phyloP scores from a whole-genome alignment of 2,888 invertebrate species.

The Dermolepida albohirtum region DNA sequence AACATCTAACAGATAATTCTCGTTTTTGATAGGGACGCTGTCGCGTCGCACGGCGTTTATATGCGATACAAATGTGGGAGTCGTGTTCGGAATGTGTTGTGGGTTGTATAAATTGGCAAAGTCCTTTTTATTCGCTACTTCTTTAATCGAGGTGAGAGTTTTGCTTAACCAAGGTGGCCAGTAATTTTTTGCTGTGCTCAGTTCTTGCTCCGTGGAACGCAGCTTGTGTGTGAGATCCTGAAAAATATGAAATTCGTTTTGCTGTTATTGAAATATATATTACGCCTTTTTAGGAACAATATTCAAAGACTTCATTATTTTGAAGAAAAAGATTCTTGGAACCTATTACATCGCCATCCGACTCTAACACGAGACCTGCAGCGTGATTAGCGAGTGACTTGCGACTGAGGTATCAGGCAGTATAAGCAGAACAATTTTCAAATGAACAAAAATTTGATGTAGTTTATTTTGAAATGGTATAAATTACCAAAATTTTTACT shows the following conservation, averaged over 20 bases:
- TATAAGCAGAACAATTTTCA: too few relatives aligned
- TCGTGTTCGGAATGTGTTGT: constrained; percentile 53
- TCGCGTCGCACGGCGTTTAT: constrained; percentile 64
- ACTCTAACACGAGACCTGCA: too few relatives aligned
- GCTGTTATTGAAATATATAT: too few relatives aligned
- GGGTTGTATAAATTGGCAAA: constrained; percentile 59
- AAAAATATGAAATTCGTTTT: constrained; percentile 45
- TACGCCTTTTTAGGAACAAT: too few relatives aligned
- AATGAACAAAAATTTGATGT: too few relatives aligned
- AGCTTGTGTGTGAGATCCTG: constrained; percentile 92
- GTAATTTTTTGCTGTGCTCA: constrained; percentile 75
- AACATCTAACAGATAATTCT: constrained; percentile 52
- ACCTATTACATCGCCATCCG: too few relatives aligned
- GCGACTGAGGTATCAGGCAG: too few relatives aligned
- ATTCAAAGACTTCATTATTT: too few relatives aligned
- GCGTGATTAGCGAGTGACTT: too few relatives aligned
- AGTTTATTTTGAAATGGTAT: too few relatives aligned
- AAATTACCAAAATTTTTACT: too few relatives aligned
- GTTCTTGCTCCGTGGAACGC: constrained; percentile 82
- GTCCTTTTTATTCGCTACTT: constrained; percentile 74
- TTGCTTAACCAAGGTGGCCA: constrained; percentile 97
- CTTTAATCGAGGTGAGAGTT: constrained; percentile 84
- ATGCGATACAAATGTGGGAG: constrained; percentile 64
- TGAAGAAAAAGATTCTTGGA: too few relatives aligned
- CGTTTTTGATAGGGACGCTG: constrained; percentile 63